phyloP scores from a whole-genome alignment of 1,140 invertebrate species.

The Cherax destructor region DNA sequence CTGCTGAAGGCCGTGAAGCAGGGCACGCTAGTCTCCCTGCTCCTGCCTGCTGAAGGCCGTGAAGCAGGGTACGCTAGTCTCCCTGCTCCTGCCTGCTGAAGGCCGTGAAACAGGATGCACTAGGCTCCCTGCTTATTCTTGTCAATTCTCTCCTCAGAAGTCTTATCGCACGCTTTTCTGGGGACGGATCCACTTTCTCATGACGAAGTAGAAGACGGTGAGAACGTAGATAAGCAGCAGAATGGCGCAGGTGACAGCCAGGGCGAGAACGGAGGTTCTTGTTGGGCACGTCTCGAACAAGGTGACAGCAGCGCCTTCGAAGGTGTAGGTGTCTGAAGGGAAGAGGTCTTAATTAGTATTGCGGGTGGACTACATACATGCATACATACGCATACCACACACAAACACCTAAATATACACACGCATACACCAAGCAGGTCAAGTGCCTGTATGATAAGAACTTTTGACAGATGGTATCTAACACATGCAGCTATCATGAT shows the following conservation, averaged over 20 bases:
- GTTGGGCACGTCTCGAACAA: slow-evolving; percentile 82
- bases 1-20: no score
- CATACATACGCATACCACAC: not conserved
- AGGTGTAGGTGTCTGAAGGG: slow-evolving; percentile 50
- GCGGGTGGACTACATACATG: not conserved
- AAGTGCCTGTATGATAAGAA: no score
- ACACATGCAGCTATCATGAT: no score
- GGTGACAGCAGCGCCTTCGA: slow-evolving; percentile 63
- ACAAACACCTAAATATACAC: not conserved
- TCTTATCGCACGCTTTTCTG: slow-evolving; percentile 78
- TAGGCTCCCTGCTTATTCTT: not conserved
- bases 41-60: not conserved
- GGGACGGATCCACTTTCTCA: slow-evolving; percentile 91
- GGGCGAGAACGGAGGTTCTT: slow-evolving; percentile 89
- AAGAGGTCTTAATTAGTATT: not conserved
- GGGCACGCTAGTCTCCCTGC: no score
- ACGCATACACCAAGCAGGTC: not conserved
- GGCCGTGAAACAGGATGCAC: no score
- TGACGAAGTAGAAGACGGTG: slow-evolving; percentile 92
- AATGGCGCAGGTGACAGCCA: slow-evolving; percentile 92
- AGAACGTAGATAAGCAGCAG: slow-evolving; percentile 92
- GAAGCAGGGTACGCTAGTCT: not conserved
- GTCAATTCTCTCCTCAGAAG: not conserved
- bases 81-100: not conserved
- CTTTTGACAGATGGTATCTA: no score